Evolutionary conservation across 2,888 invertebrate species (phyloP), one percentile per base, ranked within the genome.

Genomic region (Schizotus pectinicornis): DNA sequence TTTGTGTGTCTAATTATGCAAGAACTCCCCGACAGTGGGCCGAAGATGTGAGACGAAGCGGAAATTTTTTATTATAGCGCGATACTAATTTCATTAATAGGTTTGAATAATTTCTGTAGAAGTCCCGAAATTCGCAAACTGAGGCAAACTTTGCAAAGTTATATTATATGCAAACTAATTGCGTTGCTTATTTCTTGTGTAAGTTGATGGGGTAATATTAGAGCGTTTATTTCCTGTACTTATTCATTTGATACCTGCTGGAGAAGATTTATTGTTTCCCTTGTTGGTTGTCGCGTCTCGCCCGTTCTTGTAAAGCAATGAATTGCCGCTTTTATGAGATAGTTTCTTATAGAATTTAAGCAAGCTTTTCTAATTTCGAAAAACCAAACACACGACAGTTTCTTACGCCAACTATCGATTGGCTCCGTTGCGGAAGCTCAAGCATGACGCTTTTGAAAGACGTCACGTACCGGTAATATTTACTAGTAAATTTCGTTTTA

Each of bases 401-500:
- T 22, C 5, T 22, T 22, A 22, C 22, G 22, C 22, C n/a, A 22
- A 22, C 3, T 22, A 22, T 22, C 22, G 22, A 22, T 22, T 22
- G 22, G 22, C 22, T 22, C 22, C 22, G 22, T 22, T n/a, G 45
- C 45, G 46, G 33, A 53, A 37, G 42, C 22, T 22, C 22, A 22
- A n/a, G 32, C 11, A 42, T 35, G 32, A 13, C 36, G 22, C 53
- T 53, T 53, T 38, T 37, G 38, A 53, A 39, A 31, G 45, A 53
- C 45, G 53, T 53, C 53, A 53, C 53, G 53, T 45, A 53, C 38
- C 41, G 50, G 38, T 34, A 38, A 45, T 45, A 50, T 50, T 50
- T 50, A 56, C 56, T 56, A 50, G 32, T 50, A 45, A 50, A 39
- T 56, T 39, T 9, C 11, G 6, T 45, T 56, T 56, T 45, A 56